A percentile compares a stretch with the other conserved stretches of the same genome.
Evolutionary conservation across 2,797 vertebrate genomes (phyloP).

Genomic region (Trachops cirrhosus): DNA sequence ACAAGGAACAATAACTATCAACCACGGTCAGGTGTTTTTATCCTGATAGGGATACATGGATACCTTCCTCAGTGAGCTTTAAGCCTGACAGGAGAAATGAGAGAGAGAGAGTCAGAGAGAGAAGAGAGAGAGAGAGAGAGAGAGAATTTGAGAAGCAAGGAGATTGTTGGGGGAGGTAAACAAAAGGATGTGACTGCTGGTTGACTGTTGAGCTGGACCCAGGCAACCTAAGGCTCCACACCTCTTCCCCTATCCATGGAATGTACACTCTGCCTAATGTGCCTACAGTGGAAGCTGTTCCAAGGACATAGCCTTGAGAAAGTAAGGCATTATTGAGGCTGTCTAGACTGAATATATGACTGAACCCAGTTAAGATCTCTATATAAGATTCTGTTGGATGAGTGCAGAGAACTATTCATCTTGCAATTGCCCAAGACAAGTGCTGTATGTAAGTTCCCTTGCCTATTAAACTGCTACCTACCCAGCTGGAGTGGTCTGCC

Average conservation of each 20-base stretch:
- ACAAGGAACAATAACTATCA: background rate
- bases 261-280: background rate
- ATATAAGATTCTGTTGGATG: background rate
- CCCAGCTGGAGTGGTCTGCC: background rate
- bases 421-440: background rate
- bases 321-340: background rate
- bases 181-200: background rate
- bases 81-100: background rate
- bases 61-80: background rate
- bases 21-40: background rate
- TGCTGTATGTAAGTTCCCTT: background rate
- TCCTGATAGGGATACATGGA: background rate
- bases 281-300: background rate
- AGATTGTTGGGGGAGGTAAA: background rate
- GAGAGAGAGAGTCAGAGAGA: background rate
- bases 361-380: background rate
- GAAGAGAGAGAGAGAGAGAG: background rate
- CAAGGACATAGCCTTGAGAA: background rate
- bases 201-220: background rate
- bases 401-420: background rate
- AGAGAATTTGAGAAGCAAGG: background rate
- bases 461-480: background rate
- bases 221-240: background rate
- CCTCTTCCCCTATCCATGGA: background rate
- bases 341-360: background rate